These are phyloP conservation scores for Acrocephalus arundinaceus DNA, from an alignment of 2,113 vertebrate species.

Conservation along the genomic window DNA sequence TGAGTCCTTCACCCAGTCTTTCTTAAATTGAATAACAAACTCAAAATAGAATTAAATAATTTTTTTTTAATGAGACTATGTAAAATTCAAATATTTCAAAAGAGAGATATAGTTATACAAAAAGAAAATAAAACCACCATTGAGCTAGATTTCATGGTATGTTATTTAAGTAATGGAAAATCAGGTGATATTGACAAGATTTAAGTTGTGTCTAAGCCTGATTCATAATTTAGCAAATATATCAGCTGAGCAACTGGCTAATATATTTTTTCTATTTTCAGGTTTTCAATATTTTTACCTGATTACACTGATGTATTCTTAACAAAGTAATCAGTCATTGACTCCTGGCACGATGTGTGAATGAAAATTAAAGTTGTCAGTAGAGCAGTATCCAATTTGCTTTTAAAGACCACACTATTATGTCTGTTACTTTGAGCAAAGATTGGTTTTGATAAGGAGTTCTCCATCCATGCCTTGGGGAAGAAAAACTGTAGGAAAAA, in stretches of 20 bases:
- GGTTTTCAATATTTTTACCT: neutral
- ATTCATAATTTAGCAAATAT: neutral
- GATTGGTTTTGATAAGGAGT: neutral
- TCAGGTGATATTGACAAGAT: neutral
- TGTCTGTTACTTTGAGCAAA: neutral
- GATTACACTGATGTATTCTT: neutral
- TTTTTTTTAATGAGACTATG: neutral
- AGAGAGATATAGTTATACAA: neutral
- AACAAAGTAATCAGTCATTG: neutral
- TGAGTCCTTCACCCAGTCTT: neutral
- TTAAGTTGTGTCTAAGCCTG: neutral
- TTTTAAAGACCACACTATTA: neutral
- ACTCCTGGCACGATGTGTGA: neutral
- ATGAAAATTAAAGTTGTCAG: neutral
- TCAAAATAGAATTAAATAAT: neutral
- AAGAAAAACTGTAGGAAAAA: neutral
- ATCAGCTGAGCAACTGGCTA: neutral
- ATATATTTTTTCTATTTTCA: neutral
- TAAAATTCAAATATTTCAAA: neutral
- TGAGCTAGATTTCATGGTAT: neutral
- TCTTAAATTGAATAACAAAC: neutral
- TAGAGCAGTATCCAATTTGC: neutral
- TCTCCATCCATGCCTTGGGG: fast-evolving
- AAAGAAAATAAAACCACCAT: neutral
- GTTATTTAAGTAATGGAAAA: neutral